Evolutionary conservation across 2,113 vertebrate genomes (phyloP), one percentile per base, ranked within the genome.

Genomic region (Chamaetylas fuelleborni): DNA sequence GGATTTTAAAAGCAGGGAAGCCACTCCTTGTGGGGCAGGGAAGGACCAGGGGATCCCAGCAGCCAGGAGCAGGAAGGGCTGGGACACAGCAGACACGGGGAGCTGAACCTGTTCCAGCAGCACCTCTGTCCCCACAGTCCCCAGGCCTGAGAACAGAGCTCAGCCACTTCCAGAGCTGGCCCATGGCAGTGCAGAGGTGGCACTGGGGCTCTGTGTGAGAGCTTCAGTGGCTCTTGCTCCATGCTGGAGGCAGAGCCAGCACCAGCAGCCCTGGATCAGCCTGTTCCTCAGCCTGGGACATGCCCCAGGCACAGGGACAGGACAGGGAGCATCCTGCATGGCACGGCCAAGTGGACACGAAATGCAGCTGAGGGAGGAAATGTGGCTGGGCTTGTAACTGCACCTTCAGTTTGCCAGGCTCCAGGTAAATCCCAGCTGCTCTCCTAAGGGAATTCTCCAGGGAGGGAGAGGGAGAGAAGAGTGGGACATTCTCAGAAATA

Each of bases 21-120:
- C 7, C 42, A 12, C 1, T 0, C 38, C 42, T 40, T 0, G 1
- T 8, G 58, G 33, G 76, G 61, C 28, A 8, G 14, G 45, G 28
- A 31, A 72, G 19, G 20, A 62, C 33, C 23, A 40, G 66, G n/a
- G 24, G 13, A 50, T 23, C 54, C 81, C 83, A 65, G 64, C 34
- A 60, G 43, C 11, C 62, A 38, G 0, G 0, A 34, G 67, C 34
- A 50, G 33, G 36, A 45, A 50, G 45, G 54, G 25, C 33, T 69
- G 65, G 60, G 29, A 51, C 56, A 20, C 43, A 36, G 65, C 20
- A 48, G 29, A 14, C 2, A 29, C 0, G 1, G 81, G 81, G 38
- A 86, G 57, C 51, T 40, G 42, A 74, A 29, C 28, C n/a, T 47
- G 45, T 6, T 33, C 56, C 67, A 65, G 60, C 54, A 78, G 64